Conservation (phyloP, 1,140 invertebrate species). For the Chymomyza costata region DNA sequence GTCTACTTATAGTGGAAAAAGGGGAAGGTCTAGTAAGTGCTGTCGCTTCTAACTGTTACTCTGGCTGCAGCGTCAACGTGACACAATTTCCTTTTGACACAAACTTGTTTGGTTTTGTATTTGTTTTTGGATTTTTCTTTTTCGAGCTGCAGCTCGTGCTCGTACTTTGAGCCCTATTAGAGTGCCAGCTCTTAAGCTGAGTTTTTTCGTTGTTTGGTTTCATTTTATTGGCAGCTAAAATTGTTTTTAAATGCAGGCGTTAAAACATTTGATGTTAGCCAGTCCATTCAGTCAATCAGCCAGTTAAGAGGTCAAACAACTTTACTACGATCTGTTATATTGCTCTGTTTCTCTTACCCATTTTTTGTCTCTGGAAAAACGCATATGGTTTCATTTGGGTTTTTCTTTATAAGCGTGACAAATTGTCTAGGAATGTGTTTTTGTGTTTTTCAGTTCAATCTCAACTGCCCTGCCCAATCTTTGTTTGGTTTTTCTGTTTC, state of each 20-base stretch:
- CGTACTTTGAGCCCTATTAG: too few relatives aligned
- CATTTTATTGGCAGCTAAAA: slow-evolving; percentile 67
- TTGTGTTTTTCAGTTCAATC: slow-evolving; percentile 16
- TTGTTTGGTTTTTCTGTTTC: slow-evolving; percentile 5
- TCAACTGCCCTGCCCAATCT: too few relatives aligned
- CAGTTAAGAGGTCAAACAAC: slow-evolving; percentile 67
- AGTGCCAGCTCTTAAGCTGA: too few relatives aligned
- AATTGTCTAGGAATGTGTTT: slow-evolving; percentile 58
- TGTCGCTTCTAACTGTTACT: slow-evolving; percentile 44
- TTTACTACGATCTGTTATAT: slow-evolving; percentile 19
- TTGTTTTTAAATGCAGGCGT: slow-evolving; percentile 71
- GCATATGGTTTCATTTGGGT: slow-evolving; percentile 31
- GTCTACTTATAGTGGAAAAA: slow-evolving; percentile 22
- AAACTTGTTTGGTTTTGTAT: slow-evolving; percentile 62
- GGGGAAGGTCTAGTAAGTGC: background rate
- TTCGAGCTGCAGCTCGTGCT: too few relatives aligned
- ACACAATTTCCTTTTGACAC: slow-evolving; percentile 62
- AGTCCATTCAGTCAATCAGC: slow-evolving; percentile 27
- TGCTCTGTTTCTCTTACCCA: background rate
- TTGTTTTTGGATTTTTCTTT: too few relatives aligned
- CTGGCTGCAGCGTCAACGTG: slow-evolving; percentile 34
- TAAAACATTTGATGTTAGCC: slow-evolving; percentile 59
- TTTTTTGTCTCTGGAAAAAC: slow-evolving; percentile 27
- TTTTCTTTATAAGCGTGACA: slow-evolving; percentile 42
- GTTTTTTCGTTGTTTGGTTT: slow-evolving; percentile 16